These are phyloP conservation scores for Chondrosia reniformis DNA, from an alignment of 37 sponge, comb jelly and placozoan genomes.

Conservation along the genomic window DNA sequence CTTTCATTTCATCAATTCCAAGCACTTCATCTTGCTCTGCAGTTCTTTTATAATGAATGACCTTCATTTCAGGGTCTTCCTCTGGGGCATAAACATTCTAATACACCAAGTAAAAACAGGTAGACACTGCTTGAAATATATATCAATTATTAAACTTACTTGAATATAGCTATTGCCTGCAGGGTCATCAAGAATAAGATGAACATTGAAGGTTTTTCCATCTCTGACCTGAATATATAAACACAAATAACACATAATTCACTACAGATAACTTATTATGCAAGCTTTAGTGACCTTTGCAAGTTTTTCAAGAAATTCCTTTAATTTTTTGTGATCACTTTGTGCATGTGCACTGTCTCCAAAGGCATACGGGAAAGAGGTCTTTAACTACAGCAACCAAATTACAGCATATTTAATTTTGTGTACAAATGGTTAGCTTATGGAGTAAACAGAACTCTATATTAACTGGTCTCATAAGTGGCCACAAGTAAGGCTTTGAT, in stretches of 20 bases:
- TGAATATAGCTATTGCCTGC: conserved; percentile 96
- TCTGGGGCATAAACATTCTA: conserved; percentile 96
- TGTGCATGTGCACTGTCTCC: conserved; percentile 67
- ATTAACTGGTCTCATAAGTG: too few relatives aligned
- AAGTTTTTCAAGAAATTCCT: conserved; percentile 27
- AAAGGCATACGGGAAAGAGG: conserved; percentile 52
- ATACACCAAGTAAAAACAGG: background rate
- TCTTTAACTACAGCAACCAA: conserved; percentile 22
- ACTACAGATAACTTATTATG: background rate
- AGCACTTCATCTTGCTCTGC: conserved; percentile 83
- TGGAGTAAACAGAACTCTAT: too few relatives aligned
- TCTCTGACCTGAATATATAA: conserved; percentile 34
- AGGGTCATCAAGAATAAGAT: conserved; percentile 91
- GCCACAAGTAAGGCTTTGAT: too few relatives aligned
- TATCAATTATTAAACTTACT: conserved; percentile 27
- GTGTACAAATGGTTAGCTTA: background rate
- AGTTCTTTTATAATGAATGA: conserved; percentile 67
- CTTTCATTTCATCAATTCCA: conserved; percentile 89
- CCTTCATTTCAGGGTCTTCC: conserved; percentile 80
- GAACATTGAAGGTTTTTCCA: conserved; percentile 51
- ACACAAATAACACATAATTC: background rate
- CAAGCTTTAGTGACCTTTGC: conserved; percentile 41
- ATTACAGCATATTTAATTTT: background rate
- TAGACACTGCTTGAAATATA: background rate
- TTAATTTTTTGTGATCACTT: conserved; percentile 8